A percentile compares a stretch with the other conserved stretches of the same genome.
Conservation (phyloP, 1,140 invertebrate genomes). For the Caenorhabditis remanei region DNA sequence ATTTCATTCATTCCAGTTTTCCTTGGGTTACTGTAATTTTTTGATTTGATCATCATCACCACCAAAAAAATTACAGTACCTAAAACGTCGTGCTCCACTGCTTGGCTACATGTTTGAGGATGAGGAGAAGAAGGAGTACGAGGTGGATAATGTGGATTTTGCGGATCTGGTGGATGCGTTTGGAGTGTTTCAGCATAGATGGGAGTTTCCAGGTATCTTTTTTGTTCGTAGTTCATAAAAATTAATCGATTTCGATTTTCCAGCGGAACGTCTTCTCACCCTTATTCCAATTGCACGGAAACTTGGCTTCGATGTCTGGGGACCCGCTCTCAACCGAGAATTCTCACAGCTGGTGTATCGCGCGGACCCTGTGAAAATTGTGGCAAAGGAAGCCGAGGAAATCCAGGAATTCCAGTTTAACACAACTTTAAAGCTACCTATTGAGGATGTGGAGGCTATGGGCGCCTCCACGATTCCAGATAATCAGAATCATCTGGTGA, state of each 20-base stretch:
- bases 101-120: constrained; percentile 33
- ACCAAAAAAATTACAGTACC: constrained; percentile 31
- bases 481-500: constrained; percentile 22
- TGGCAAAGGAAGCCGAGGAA: neutral
- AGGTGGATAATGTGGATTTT: neutral
- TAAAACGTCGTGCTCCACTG: constrained; percentile 13
- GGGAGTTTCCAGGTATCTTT: constrained; percentile 34
- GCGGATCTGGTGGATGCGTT: constrained; percentile 2
- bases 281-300: constrained; percentile 20
- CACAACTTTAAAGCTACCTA: neutral
- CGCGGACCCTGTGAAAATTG: neutral
- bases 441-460: neutral
- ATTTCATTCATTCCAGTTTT: neutral
- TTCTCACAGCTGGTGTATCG: constrained; percentile 10
- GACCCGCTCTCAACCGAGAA: constrained; percentile 23
- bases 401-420: neutral
- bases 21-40: constrained; percentile 11
- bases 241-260: too few relatives aligned
- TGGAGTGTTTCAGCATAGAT: constrained; percentile 19
- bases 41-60: neutral
- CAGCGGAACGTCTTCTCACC: constrained; percentile 8
- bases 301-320: constrained; percentile 38
- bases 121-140: neutral
- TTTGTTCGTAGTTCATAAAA: too few relatives aligned
- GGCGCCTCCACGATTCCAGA: neutral